phyloP scores from a whole-genome alignment of 1,140 invertebrate species.

The Drosophila obscura region DNA sequence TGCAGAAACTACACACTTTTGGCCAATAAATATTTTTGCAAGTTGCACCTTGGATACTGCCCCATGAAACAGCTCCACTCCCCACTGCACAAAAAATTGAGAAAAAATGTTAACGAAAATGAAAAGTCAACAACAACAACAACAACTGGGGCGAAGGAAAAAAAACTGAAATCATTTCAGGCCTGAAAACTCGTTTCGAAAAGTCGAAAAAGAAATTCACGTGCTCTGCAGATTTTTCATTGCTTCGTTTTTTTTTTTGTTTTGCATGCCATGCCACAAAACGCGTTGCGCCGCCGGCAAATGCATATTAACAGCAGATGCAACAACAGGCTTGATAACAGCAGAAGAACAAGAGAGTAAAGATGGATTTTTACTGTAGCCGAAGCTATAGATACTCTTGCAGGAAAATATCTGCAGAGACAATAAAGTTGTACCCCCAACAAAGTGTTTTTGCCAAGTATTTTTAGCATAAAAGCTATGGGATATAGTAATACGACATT shows the following conservation, averaged over 20 bases:
- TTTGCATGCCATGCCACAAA: slow-evolving; percentile 1
- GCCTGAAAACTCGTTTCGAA: slow-evolving; percentile 62
- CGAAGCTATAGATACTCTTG: no score
- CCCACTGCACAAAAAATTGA: slow-evolving; percentile 17
- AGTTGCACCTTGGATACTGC: slow-evolving; percentile 24
- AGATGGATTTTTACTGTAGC: no score
- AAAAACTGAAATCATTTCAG: slow-evolving; percentile 49
- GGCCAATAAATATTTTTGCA: slow-evolving; percentile 67
- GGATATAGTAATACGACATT: no score
- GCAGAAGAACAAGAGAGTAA: not conserved
- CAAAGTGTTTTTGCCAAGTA: no score
- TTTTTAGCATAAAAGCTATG: no score
- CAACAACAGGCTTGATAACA: slow-evolving; percentile 39
- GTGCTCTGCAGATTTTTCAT: slow-evolving; percentile 59
- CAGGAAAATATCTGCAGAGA: no score
- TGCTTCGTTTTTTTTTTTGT: slow-evolving; percentile 4
- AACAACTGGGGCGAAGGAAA: slow-evolving; percentile 2
- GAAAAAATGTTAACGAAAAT: slow-evolving; percentile 57
- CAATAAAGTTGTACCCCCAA: no score
- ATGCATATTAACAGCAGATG: slow-evolving; percentile 60
- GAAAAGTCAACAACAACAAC: slow-evolving; percentile 61
- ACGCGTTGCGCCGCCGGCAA: slow-evolving; percentile 33
- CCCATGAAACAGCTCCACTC: no score
- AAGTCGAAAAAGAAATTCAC: slow-evolving; percentile 72
- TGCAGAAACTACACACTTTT: not conserved